A percentile compares a stretch with the other conserved stretches of the same genome.
These are phyloP conservation scores for Protodeltote pygarga DNA, from an alignment of 2,888 invertebrate species.

Conservation along the genomic window DNA sequence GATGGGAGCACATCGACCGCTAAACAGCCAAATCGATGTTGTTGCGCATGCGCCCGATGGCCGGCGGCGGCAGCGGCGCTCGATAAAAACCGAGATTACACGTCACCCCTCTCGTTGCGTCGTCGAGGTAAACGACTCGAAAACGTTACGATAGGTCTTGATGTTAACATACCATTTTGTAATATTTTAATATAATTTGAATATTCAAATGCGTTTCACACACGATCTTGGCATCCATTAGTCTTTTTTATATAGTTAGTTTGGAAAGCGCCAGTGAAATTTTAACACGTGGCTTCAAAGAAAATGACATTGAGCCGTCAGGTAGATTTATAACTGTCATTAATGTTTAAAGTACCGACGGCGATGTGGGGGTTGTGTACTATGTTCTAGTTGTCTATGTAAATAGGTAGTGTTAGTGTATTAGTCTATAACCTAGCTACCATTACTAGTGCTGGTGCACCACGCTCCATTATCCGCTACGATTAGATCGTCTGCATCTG, in stretches of 20 bases:
- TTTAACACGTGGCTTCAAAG: slow-evolving; percentile 6
- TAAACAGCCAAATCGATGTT: slow-evolving; percentile 58
- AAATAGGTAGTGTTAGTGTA: not conserved
- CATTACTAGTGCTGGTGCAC: not conserved
- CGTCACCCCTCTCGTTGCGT: slow-evolving; percentile 71
- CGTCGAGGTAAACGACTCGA: slow-evolving; percentile 76
- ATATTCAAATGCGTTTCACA: slow-evolving; percentile 24
- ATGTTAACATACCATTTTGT: slow-evolving; percentile 44
- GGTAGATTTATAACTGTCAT: slow-evolving; percentile 5
- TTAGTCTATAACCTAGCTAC: too few relatives aligned
- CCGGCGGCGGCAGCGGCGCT: slow-evolving; percentile 42
- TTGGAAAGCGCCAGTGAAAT: slow-evolving; percentile 7
- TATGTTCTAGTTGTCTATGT: slow-evolving; percentile 3
- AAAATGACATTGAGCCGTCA: slow-evolving; percentile 7
- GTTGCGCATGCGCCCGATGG: slow-evolving; percentile 61
- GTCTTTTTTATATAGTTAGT: slow-evolving; percentile 7
- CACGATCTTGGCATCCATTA: slow-evolving; percentile 10
- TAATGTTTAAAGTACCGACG: slow-evolving; percentile 4
- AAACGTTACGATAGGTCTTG: slow-evolving; percentile 81
- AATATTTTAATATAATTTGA: slow-evolving; percentile 36
- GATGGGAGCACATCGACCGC: slow-evolving; percentile 57
- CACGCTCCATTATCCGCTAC: not conserved
- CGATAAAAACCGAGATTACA: slow-evolving; percentile 65
- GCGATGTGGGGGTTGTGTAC: slow-evolving; percentile 1
- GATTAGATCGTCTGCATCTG: not conserved